phyloP scores from a whole-genome alignment of 1,140 invertebrate genomes.

The Eueides isabella region DNA sequence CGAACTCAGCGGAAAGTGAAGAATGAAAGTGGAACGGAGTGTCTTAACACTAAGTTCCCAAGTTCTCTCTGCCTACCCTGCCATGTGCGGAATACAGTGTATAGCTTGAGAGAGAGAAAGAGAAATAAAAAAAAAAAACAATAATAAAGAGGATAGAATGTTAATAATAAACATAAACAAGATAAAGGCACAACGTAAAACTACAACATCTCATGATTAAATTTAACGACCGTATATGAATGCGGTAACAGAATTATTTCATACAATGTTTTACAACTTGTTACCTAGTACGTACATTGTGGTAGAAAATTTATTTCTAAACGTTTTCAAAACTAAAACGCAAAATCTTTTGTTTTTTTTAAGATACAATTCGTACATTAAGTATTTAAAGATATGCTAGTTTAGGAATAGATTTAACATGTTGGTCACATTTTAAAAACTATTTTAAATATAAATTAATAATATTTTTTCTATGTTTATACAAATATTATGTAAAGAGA shows the following conservation, averaged over 20 bases:
- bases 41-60: too few species aligned
- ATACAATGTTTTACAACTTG: neutral
- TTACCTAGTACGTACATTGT: neutral
- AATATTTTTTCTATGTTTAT: too few species aligned
- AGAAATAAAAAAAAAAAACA: neutral
- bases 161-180: neutral
- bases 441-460: too few species aligned
- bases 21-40: too few species aligned
- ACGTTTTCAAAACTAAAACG: neutral
- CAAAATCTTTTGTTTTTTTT: neutral
- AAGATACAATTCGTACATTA: neutral
- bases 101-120: too few species aligned
- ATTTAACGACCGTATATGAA: conserved; percentile 3
- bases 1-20: too few species aligned
- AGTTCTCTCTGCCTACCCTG: too few species aligned
- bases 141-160: neutral
- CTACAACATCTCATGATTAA: neutral
- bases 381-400: too few species aligned
- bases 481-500: too few species aligned
- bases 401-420: too few species aligned
- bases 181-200: neutral
- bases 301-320: neutral
- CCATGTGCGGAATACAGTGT: too few species aligned
- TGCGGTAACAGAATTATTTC: neutral
- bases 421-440: too few species aligned